A percentile compares a stretch with the other conserved stretches of the same genome.
phyloP scores from a whole-genome alignment of 30 jellyfish, hydroid and myxozoan genomes.

The Calvadosia cruxmelitensis region DNA sequence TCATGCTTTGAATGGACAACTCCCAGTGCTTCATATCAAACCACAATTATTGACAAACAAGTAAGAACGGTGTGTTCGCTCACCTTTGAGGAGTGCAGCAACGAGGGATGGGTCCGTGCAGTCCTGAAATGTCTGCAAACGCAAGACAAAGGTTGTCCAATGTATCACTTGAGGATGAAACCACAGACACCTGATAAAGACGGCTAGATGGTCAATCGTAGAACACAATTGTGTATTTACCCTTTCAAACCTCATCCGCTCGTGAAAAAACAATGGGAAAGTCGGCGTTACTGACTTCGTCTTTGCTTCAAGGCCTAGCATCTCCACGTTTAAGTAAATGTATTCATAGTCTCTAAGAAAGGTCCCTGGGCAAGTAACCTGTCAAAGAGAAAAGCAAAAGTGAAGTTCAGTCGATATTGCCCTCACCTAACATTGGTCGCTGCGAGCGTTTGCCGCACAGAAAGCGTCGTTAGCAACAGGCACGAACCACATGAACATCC shows the following conservation, averaged over 20 bases:
- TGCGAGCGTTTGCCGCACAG: too few relatives aligned
- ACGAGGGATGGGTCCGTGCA: slow-evolving; percentile 97
- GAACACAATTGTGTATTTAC: too few relatives aligned
- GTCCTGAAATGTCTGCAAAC: slow-evolving; percentile 75
- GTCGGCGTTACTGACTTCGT: slow-evolving; percentile 97
- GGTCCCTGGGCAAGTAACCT: slow-evolving; percentile 99
- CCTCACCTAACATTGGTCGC: too few relatives aligned
- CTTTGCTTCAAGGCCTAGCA: slow-evolving; percentile 96
- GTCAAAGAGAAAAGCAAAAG: slow-evolving; percentile 3
- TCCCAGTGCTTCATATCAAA: too few relatives aligned
- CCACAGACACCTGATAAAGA: too few relatives aligned
- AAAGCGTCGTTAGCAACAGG: slow-evolving; percentile 77
- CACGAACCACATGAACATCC: slow-evolving; percentile 81
- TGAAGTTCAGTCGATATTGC: neutral
- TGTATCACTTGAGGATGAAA: too few relatives aligned
- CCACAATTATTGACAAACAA: too few relatives aligned
- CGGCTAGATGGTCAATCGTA: too few relatives aligned
- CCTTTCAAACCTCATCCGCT: slow-evolving; percentile 77
- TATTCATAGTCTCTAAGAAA: slow-evolving; percentile 85
- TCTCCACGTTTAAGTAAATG: slow-evolving; percentile 78
- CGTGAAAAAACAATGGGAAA: slow-evolving; percentile 90
- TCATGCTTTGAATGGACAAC: too few relatives aligned
- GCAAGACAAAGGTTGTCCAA: too few relatives aligned
- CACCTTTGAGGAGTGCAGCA: slow-evolving; percentile 89
- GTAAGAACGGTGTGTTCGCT: too few relatives aligned